Evolutionary conservation across 2,888 invertebrate species (phyloP), one percentile per base, ranked within the genome.

Genomic region (Therioaphis trifolii): DNA sequence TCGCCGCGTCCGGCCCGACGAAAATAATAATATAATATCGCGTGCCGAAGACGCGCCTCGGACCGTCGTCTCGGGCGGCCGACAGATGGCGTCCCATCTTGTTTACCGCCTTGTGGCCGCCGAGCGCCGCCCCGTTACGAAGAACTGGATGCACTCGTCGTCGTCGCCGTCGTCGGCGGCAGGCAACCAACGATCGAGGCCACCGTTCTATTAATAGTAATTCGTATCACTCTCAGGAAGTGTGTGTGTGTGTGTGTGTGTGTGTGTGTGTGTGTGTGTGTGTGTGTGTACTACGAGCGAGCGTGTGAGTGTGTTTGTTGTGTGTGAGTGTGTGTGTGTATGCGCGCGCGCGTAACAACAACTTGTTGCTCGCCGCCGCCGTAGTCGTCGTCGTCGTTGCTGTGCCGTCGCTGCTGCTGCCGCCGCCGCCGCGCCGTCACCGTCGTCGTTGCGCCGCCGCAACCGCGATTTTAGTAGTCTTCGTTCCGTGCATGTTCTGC

Each of bases 311-410:
- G 55, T 3, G 29, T 14, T 1, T 27, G 63, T 46, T n/a, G 63
- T 52, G 78, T 49, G 18, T 35, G 21, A 24, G 9, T 3, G 46
- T 3, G 61, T 27, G 43, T 5, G 63, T 46, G 29, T 18, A 24
- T 24, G 43, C 29, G 55, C 15, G 68, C 12, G 69, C 29, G 43
- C 40, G 35, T 71, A 69, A 72, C 35, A 74, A 82, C 82, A 82
- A 82, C 82, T 82, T 82, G 82, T 82, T 82, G 80, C 71, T 72
- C 61, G 49, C 72, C 74, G 74, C 82, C 74, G 63, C 72, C 80
- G 69, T 21, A 4, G 35, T n/a, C 35, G 35, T 35, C 3, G 35
- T 35, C 35, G 35, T 35, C 35, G 35, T 35, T 35, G 78, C 35
- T n/a, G n/a, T n/a, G n/a, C n/a, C n/a, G n/a, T n/a, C 58, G 75